Percentiles rank a stretch among this genome's conserved stretches.
Evolutionary conservation across 2,113 vertebrate genomes (phyloP).

Genomic region (Alethe diademata): DNA sequence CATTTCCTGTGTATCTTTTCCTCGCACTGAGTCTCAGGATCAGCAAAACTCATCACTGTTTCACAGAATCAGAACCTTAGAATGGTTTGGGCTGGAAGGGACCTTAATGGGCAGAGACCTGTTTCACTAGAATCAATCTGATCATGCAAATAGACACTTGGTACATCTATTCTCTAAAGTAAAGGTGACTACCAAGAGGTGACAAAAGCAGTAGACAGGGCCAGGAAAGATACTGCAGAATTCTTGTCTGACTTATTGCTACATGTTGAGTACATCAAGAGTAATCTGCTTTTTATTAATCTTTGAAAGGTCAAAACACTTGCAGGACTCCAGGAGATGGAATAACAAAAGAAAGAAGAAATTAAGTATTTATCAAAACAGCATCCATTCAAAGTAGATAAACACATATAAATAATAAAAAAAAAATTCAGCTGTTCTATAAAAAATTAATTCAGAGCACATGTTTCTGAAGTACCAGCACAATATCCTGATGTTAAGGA

Average conservation of each 20-base stretch:
- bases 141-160: constrained; percentile 61
- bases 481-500: constrained; percentile 2
- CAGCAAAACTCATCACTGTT: not conserved
- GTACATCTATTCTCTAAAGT: constrained; percentile 37
- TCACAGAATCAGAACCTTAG: not conserved
- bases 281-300: not conserved
- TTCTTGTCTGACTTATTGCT: constrained; percentile 60
- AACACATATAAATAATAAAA: constrained; percentile 66
- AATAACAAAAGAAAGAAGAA: not conserved
- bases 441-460: constrained; percentile 46
- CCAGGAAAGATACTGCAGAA: not conserved
- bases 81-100: not conserved
- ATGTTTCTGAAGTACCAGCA: constrained; percentile 59
- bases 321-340: not conserved
- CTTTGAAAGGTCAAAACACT: constrained; percentile 15
- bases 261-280: constrained; percentile 13
- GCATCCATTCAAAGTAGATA: constrained; percentile 43
- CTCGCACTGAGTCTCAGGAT: not conserved
- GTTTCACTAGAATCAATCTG: not conserved
- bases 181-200: constrained; percentile 1
- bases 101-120: not conserved
- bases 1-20: not conserved
- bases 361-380: constrained; percentile 68
- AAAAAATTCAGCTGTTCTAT: constrained; percentile 27
- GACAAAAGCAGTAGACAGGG: constrained; percentile 14